Evolutionary conservation across 2,888 invertebrate species (phyloP).

Genomic region (Andrena camellia): DNA sequence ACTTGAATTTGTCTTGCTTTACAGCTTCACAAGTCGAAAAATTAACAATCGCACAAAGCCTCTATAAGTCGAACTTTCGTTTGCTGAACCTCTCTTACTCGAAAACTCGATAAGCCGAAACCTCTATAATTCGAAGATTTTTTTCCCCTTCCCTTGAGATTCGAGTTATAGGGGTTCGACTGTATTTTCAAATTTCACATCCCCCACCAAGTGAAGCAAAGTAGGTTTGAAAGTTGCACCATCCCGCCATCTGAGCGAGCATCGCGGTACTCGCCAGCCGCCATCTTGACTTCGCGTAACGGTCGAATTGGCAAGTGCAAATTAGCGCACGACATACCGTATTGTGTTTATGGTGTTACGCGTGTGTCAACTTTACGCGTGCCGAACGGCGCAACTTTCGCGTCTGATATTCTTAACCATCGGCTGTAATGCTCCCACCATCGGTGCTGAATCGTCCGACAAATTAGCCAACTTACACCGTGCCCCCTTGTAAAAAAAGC

Average conservation of each 20-base stretch:
- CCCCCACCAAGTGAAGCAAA: not conserved
- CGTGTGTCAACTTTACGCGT: conserved; percentile 22
- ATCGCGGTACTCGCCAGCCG: not conserved
- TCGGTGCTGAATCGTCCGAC: not conserved
- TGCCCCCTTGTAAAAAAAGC: conserved; percentile 86
- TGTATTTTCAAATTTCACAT: not conserved
- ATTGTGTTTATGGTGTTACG: conserved; percentile 40
- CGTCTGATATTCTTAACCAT: not conserved
- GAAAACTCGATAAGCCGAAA: no score
- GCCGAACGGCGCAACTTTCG: conserved; percentile 45
- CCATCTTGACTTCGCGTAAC: conserved; percentile 50
- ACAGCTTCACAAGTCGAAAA: no score
- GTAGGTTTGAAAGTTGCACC: conserved; percentile 1
- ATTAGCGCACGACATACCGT: conserved; percentile 42
- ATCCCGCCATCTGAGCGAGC: conserved; percentile 36
- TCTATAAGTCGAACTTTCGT: no score
- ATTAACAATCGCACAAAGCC: no score
- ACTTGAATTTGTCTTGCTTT: no score
- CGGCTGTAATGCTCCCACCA: not conserved
- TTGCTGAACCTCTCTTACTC: no score
- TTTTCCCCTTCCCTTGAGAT: no score
- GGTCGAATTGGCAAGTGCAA: conserved; percentile 47
- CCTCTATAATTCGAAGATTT: no score
- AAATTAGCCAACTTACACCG: conserved; percentile 84
- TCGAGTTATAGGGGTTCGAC: no score